These are phyloP conservation scores for Chelon labrosus DNA, from an alignment of 2,797 vertebrate genomes.

Conservation along the genomic window DNA sequence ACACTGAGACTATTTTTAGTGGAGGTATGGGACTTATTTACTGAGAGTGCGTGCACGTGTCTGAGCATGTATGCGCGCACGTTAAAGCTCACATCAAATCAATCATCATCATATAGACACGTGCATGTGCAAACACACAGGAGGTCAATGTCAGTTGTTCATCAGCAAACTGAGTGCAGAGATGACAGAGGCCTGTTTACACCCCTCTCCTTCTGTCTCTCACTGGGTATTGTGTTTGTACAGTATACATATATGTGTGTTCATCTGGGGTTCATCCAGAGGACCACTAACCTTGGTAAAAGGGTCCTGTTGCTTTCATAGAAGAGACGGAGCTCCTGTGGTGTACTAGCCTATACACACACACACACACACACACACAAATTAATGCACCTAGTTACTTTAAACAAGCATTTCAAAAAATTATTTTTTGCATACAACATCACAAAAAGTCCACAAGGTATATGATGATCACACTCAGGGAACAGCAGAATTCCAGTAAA, in stretches of 20 bases:
- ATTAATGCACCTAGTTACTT: constrained; percentile 1
- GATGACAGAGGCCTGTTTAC: constrained; percentile 40
- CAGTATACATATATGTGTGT: neutral
- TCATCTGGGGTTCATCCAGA: neutral
- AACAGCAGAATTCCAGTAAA: constrained; percentile 27
- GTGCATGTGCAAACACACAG: neutral
- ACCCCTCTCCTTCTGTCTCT: neutral
- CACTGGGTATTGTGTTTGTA: neutral
- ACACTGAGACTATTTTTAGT: constrained; percentile 55
- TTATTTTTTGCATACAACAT: neutral
- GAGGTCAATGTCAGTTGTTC: constrained; percentile 24
- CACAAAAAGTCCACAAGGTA: neutral
- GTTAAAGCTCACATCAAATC: neutral
- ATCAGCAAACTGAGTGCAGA: constrained; percentile 33
- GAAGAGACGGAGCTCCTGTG: constrained; percentile 96
- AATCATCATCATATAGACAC: constrained; percentile 4
- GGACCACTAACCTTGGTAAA: constrained; percentile 90
- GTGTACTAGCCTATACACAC: constrained; percentile 91
- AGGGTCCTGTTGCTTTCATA: constrained; percentile 96
- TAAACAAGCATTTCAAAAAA: constrained; percentile 1
- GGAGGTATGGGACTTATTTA: constrained; percentile 21
- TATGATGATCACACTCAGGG: constrained; percentile 17
- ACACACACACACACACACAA: constrained; percentile 7
- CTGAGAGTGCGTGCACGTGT: constrained; percentile 13
- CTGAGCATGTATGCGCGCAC: constrained; percentile 13